Percentiles rank a stretch among this genome's conserved stretches.
Evolutionary conservation across 2,113 vertebrate genomes (phyloP).

Genomic region (Poecilia latipinna): DNA sequence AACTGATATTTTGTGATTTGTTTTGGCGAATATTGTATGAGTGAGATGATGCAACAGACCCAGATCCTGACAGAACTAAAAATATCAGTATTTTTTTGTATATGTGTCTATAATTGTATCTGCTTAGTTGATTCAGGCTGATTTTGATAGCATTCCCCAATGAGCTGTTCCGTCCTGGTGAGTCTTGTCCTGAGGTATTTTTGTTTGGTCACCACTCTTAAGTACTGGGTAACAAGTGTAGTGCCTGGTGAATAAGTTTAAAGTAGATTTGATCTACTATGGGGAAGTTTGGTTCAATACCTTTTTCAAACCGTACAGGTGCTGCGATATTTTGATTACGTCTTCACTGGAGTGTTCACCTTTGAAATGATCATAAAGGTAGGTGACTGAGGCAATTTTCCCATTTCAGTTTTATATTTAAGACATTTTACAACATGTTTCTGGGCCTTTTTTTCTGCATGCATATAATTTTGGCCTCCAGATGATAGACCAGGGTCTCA

Average conservation of each 20-base stretch:
- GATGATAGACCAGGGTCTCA: slow-evolving; percentile 99
- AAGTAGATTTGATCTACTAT: neutral
- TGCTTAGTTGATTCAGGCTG: neutral
- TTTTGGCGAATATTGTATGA: neutral
- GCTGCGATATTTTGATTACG: slow-evolving; percentile 97
- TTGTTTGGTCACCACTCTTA: neutral
- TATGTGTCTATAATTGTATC: neutral
- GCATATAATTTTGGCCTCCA: slow-evolving; percentile 59
- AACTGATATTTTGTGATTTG: neutral
- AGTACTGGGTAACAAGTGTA: neutral
- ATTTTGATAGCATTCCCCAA: neutral
- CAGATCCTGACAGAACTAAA: neutral
- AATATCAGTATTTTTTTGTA: neutral
- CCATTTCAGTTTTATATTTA: neutral
- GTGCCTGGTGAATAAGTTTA: neutral
- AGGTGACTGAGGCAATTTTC: slow-evolving; percentile 12
- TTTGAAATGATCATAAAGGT: slow-evolving; percentile 99
- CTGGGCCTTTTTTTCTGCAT: neutral
- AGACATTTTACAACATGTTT: neutral
- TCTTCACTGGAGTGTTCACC: slow-evolving; percentile 98
- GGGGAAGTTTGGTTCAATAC: neutral
- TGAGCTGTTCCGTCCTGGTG: neutral
- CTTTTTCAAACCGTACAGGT: slow-evolving; percentile 80
- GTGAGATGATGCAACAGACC: neutral
- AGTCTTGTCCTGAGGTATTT: slow-evolving; percentile 1